Percentiles rank a stretch among this genome's conserved stretches.
phyloP scores from a whole-genome alignment of 2,113 vertebrate species.

The Passer domesticus region DNA sequence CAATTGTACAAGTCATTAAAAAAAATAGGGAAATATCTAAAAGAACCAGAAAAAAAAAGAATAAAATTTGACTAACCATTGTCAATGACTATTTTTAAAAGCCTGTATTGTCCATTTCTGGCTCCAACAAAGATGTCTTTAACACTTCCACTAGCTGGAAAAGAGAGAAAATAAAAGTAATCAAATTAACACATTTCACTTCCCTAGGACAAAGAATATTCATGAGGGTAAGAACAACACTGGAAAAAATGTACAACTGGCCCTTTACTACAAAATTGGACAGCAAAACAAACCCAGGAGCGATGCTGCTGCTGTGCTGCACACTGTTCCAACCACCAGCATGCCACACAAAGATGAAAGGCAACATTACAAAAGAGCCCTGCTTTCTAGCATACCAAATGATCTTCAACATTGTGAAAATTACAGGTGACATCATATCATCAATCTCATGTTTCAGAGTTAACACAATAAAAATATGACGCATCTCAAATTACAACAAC shows the following conservation, averaged over 20 bases:
- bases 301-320: not conserved
- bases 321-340: not conserved
- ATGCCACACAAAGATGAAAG: not conserved
- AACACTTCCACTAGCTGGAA: constrained; percentile 86
- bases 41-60: not conserved
- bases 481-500: not conserved
- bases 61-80: constrained; percentile 83
- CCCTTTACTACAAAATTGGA: not conserved
- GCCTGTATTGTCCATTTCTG: constrained; percentile 88
- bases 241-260: not conserved
- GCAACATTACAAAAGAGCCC: not conserved
- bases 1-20: not conserved
- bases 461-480: constrained; percentile 2
- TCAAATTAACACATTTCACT: constrained; percentile 7
- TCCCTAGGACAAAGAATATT: not conserved
- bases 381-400: not conserved
- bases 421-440: not conserved
- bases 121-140: constrained; percentile 90
- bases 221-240: not conserved
- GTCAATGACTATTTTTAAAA: constrained; percentile 91
- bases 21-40: not conserved
- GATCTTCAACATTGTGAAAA: constrained; percentile 21
- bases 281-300: not conserved
- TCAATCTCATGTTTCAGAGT: constrained; percentile 12
- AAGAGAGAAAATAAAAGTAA: constrained; percentile 41